Conservation (phyloP, 2,888 invertebrate genomes). For the Sipunculus nudus region DNA sequence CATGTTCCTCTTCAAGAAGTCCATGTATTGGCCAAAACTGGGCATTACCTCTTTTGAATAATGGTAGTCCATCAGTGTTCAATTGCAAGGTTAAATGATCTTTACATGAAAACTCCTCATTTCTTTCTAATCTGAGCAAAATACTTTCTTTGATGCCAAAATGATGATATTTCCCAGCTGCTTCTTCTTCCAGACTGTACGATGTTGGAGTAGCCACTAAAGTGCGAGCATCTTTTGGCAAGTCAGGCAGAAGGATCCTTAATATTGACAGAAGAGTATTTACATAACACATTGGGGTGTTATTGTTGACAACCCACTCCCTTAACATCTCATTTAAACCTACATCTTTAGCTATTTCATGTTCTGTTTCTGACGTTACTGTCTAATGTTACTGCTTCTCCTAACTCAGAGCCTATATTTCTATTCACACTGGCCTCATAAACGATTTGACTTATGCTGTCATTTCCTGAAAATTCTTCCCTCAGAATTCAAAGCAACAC, state of each 20-base stretch:
- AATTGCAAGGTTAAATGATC: slow-evolving; percentile 2
- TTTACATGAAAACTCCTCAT: not conserved
- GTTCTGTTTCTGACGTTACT: no score
- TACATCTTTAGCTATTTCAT: no score
- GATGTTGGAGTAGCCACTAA: not conserved
- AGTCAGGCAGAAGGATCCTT: not conserved
- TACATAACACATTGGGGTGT: slow-evolving; percentile 1
- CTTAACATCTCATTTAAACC: no score
- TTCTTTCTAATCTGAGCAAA: not conserved
- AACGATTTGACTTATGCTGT: no score
- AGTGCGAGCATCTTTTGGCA: slow-evolving; percentile 9
- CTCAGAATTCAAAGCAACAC: no score
- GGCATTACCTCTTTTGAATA: slow-evolving; percentile 10
- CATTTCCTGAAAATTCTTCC: no score
- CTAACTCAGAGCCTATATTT: no score
- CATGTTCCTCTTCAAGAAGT: not conserved
- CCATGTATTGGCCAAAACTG: slow-evolving; percentile 14
- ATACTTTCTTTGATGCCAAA: slow-evolving; percentile 9
- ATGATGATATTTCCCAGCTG: slow-evolving; percentile 17
- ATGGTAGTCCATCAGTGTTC: slow-evolving; percentile 19
- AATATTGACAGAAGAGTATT: slow-evolving; percentile 6
- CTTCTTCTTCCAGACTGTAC: not conserved
- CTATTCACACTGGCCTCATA: no score
- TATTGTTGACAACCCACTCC: slow-evolving; percentile 8
- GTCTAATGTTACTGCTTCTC: no score